Conservation (phyloP, 2,113 vertebrate genomes). For the Megaptera novaeangliae region DNA sequence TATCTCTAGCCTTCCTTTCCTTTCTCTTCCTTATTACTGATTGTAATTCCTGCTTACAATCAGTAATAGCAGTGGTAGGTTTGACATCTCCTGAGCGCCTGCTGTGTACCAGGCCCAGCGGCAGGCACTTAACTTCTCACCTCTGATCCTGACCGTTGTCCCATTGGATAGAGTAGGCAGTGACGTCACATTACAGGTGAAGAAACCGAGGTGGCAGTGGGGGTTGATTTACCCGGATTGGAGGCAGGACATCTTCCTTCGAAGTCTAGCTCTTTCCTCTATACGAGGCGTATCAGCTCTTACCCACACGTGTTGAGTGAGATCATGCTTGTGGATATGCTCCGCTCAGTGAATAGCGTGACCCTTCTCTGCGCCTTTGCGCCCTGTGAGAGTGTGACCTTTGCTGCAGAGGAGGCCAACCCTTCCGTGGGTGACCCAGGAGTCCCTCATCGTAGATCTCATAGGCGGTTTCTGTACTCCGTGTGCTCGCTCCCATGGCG, state of each 20-base stretch:
- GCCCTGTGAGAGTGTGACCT: neutral
- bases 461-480: neutral
- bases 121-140: neutral
- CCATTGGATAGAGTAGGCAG: fast-evolving
- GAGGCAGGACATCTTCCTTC: neutral
- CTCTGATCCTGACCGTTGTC: neutral
- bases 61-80: neutral
- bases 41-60: neutral
- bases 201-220: neutral
- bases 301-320: neutral
- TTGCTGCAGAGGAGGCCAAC: neutral
- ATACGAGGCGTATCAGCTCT: neutral
- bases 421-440: neutral
- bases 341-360: neutral
- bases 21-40: no score
- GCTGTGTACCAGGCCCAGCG: neutral
- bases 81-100: neutral
- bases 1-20: neutral
- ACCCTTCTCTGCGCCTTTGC: neutral
- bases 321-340: neutral
- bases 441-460: neutral
- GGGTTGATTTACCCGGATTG: neutral
- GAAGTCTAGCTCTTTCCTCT: neutral
- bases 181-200: neutral
- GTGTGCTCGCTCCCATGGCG: neutral